A percentile compares a stretch with the other conserved stretches of the same genome.
phyloP scores from a whole-genome alignment of 1,140 invertebrate species.

The Amyelois transitella region DNA sequence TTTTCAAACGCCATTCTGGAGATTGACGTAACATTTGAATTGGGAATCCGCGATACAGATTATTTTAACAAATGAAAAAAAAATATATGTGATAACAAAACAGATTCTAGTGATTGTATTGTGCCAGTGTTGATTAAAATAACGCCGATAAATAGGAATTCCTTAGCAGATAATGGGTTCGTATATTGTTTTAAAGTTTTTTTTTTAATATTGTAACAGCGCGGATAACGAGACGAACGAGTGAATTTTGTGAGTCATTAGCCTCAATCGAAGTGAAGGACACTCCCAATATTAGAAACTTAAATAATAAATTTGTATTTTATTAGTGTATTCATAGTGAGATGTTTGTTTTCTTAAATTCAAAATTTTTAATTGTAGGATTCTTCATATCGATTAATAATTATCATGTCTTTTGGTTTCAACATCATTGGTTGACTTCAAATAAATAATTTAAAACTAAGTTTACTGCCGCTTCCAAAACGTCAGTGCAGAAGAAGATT shows the following conservation, averaged over 20 bases:
- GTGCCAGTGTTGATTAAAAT: conserved; percentile 1
- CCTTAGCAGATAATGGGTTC: conserved; percentile 17
- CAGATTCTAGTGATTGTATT: conserved; percentile 17
- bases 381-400: neutral
- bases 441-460: too few species aligned
- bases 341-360: too few species aligned
- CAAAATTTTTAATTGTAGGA: neutral
- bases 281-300: neutral
- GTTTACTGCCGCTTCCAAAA: too few species aligned
- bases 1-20: conserved; percentile 12
- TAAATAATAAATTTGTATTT: neutral
- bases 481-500: too few species aligned
- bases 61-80: conserved; percentile 20
- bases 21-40: conserved; percentile 20
- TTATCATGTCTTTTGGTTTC: neutral
- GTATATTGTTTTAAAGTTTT: conserved; percentile 11
- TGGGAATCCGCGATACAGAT: conserved; percentile 16
- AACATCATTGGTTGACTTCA: neutral
- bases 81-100: conserved; percentile 14
- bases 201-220: neutral
- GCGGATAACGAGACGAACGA: neutral
- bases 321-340: neutral
- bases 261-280: neutral
- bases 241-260: neutral
- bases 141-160: conserved; percentile 3